Percentiles rank a stretch among this genome's conserved stretches.
Evolutionary conservation across 2,113 vertebrate species (phyloP).

Genomic region (Pelusios castaneus): DNA sequence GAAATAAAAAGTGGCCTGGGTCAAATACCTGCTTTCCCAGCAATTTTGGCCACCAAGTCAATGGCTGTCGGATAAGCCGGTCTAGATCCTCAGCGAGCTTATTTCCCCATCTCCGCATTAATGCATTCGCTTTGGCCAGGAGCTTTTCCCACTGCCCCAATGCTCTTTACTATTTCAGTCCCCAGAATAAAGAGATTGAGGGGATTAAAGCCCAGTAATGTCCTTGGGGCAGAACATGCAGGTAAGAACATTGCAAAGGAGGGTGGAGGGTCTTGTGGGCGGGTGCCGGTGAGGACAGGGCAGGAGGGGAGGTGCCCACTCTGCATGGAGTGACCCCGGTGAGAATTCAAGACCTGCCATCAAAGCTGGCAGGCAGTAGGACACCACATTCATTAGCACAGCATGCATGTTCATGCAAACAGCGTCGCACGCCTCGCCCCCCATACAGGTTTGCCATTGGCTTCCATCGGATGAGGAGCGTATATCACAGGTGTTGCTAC

Average conservation of each 20-base stretch:
- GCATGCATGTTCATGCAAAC: neutral
- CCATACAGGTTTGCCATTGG: neutral
- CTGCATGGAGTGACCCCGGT: no score
- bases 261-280: neutral
- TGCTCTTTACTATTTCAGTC: slow-evolving; percentile 72
- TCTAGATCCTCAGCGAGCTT: neutral
- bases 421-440: no score
- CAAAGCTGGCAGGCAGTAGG: neutral
- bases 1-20: neutral
- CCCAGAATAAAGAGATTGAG: slow-evolving; percentile 69
- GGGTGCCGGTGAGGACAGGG: neutral
- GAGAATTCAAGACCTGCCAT: neutral
- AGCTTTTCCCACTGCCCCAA: slow-evolving; percentile 73
- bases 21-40: neutral
- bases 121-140: slow-evolving; percentile 37
- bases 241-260: slow-evolving; percentile 14
- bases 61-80: accelerated
- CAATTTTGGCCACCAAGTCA: accelerated
- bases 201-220: slow-evolving; percentile 63
- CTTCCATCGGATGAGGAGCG: neutral
- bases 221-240: slow-evolving; percentile 32
- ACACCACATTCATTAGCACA: no score
- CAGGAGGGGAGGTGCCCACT: neutral
- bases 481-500: neutral
- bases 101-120: slow-evolving; percentile 22